Base-by-base conservation (phyloP, 2,797 vertebrate species). In the Lepus townsendii region DNA sequence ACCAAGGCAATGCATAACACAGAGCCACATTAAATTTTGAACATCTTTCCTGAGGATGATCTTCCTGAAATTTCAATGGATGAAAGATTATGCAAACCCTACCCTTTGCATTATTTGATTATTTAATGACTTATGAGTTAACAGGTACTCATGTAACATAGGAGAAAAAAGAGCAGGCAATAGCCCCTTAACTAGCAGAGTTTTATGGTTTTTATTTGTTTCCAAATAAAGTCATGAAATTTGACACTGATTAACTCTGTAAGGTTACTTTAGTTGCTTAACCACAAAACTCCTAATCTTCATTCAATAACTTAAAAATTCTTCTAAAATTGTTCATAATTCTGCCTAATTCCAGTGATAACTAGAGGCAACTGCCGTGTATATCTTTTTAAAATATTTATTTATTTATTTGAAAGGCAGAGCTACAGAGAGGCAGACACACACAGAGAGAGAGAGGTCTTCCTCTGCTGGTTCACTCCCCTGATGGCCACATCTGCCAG, bases 241-340 rank as follows among this genome's bases (percentile, higher is more conserved):
- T 42, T 42, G 42, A 42, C 42, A 42, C 42, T 42, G 86, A 66
- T 73, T 30, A 22, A 73, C 14, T 79, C 6, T 69, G 2, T 84
- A 60, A 84, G 75, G 1, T 89, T 83, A 93, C 19, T 78, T 92
- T 82, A 60, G 63, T 38, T 2, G 88, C 77, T 62, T 88, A 88
- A 88, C 69, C 60, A 79, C 17, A 68, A 83, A 83, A 65, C 75
- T 90, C 50, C 17, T 71, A 69, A 65, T 20, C 35, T 88, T 84
- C 19, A 50, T 79, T 93, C 16, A 71, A 2, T 65, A 79, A 76
- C 62, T 86, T 69, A n/a, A 38, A 62, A 87, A 63, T 42, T 65
- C 11, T 82, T 79, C 80, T 19, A 60, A 50, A 27, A 35, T 88
- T 89, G 30, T 83, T 86, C 75, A 65, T 90, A 87, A 42, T 73